A percentile compares a stretch with the other conserved stretches of the same genome.
Evolutionary conservation across 2,888 invertebrate genomes (phyloP).

Genomic region (Atherix ibis): DNA sequence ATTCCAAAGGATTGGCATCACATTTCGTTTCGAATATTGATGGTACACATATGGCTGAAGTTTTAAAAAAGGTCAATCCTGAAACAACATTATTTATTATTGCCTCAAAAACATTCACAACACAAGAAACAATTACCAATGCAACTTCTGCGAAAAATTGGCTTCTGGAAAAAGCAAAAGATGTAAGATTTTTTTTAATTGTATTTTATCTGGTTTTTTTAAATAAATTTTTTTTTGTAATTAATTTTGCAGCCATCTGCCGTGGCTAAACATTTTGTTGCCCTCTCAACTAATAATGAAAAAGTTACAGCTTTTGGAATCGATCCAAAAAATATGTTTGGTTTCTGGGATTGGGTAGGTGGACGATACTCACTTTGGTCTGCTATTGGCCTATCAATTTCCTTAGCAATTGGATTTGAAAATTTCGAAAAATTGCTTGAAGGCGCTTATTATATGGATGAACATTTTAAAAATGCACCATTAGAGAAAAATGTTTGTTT

Average conservation of each 20-base stretch:
- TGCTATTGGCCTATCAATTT: slow-evolving; percentile 95
- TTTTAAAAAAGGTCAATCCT: slow-evolving; percentile 72
- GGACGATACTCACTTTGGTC: slow-evolving; percentile 97
- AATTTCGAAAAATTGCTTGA: slow-evolving; percentile 84
- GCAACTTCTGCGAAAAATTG: slow-evolving; percentile 94
- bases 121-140: slow-evolving; percentile 98
- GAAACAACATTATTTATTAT: slow-evolving; percentile 96
- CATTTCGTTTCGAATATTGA: slow-evolving; percentile 99
- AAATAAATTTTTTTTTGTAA: slow-evolving; percentile 9
- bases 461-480: slow-evolving; percentile 77
- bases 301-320: slow-evolving; percentile 98
- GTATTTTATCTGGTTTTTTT: slow-evolving; percentile 1
- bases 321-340: slow-evolving; percentile 95
- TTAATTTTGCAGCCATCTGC: slow-evolving; percentile 46
- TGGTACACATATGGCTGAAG: slow-evolving; percentile 93
- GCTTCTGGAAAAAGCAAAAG: slow-evolving; percentile 74
- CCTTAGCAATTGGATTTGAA: slow-evolving; percentile 81
- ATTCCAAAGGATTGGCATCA: slow-evolving; percentile 63
- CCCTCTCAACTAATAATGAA: slow-evolving; percentile 84
- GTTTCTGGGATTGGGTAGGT: slow-evolving; percentile 99
- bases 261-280: slow-evolving; percentile 96
- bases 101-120: slow-evolving; percentile 98
- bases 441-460: slow-evolving; percentile 88
- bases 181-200: slow-evolving; percentile 42
- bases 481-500: slow-evolving; percentile 70